Base-by-base conservation (phyloP, 2,888 invertebrate genomes). In the Toxonevra muliebris region DNA sequence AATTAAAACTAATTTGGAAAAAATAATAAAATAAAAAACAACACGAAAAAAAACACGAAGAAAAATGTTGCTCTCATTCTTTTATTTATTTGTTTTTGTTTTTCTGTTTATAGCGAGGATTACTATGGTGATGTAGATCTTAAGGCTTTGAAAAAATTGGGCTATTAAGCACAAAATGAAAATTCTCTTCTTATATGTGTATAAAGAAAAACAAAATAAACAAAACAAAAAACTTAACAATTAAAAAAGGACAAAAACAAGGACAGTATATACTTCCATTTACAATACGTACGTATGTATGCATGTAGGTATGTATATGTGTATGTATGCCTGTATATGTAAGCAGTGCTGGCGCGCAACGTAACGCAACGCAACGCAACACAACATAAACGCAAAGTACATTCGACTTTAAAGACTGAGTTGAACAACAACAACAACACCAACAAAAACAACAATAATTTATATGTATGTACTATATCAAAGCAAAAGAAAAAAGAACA, bases 81-180 rank as follows among this genome's bases (percentile, higher is more conserved):
- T 59, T 67, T 52, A 30, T 75, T 74, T 75, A 74, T 75, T 65
- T 72, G n/a, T 69, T 61, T 65, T 61, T 69, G 68, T 71, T 60
- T 71, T 68, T 71, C 61, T 66, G 67, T 76, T 82, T 84, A 76
- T 76, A 95, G 95, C 87, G 94, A 95, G 88, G 95, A 95, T 87
- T 95, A 95, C 88, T 95, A 95, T 86, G 95, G 95, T 76, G 94
- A 94, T 82, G 92, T 95, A 80, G 95, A 95, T 86, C 88, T 95
- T 76, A 95, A 95, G 87, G 91, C 93, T 69, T 87, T 95, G 81
- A 93, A 92, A 88, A 95, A 95, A 85, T 86, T 92, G 87, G 94
- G 93, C 76, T 84, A 77, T 77, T 83, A 81, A 78, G 59, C 45
- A 66, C 50, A n/a, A 62, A 10, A 63, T n/a, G 42, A 62, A 50